Evolutionary conservation across 2,113 vertebrate species (phyloP).

Genomic region (Trematomus loennbergii): DNA sequence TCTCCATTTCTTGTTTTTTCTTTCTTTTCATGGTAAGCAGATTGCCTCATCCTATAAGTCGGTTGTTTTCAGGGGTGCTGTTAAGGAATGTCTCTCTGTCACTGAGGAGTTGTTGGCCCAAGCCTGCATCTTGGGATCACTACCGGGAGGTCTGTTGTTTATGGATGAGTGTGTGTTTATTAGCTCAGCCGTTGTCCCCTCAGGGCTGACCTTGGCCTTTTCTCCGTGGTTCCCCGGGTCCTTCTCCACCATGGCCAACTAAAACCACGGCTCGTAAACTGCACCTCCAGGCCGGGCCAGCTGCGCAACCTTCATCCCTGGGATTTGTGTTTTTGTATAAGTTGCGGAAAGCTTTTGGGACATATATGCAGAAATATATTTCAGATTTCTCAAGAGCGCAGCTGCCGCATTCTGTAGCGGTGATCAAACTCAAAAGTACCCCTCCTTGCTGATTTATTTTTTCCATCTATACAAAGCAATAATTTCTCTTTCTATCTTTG

Average conservation of each 20-base stretch:
- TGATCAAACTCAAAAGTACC: conserved; percentile 54
- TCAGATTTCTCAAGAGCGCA: conserved; percentile 60
- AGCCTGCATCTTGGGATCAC: conserved; percentile 38
- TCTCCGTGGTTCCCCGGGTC: conserved; percentile 48
- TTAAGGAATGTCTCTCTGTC: conserved; percentile 65
- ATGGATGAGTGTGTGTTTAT: conserved; percentile 74
- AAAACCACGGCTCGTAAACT: conserved; percentile 63
- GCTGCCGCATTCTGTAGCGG: conserved; percentile 53
- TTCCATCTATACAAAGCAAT: conserved; percentile 45
- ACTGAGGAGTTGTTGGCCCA: conserved; percentile 58
- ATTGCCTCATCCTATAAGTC: conserved; percentile 69
- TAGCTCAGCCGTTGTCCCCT: conserved; percentile 60
- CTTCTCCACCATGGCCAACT: conserved; percentile 46
- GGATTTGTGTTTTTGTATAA: conserved; percentile 58
- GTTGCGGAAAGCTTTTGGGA: conserved; percentile 48
- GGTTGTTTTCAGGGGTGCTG: conserved; percentile 42
- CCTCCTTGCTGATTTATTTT: conserved; percentile 32
- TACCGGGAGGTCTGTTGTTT: conserved; percentile 73
- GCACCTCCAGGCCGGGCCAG: conserved; percentile 42
- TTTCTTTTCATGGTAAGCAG: conserved; percentile 48
- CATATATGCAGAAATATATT: conserved; percentile 60
- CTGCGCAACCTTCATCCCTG: conserved; percentile 50
- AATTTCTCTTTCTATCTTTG: conserved; percentile 23
- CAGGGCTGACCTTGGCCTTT: conserved; percentile 55
- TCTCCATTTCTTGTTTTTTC: conserved; percentile 62